Conservation (phyloP, 2,888 invertebrate species). For the Eristalis intricaria region DNA sequence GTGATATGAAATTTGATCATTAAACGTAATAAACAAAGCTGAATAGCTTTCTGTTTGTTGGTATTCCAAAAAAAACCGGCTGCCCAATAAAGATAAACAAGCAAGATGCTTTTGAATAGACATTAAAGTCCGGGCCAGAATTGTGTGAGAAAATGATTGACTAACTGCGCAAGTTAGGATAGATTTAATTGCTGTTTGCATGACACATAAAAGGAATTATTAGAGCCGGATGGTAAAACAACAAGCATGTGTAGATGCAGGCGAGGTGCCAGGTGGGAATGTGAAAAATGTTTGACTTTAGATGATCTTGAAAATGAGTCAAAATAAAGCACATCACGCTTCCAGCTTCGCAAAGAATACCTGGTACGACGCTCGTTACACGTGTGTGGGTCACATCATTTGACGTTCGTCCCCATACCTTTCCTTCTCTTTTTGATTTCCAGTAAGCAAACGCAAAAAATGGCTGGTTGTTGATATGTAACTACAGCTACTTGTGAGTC, state of each 20-base stretch:
- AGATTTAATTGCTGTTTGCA: not conserved
- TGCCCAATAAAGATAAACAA: not conserved
- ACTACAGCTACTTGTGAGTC: no score
- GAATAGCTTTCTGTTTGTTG: not conserved
- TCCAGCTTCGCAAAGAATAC: no score
- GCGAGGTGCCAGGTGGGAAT: not conserved
- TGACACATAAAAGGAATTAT: not conserved
- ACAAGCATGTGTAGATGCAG: not conserved
- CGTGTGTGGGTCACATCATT: no score
- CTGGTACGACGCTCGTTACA: no score
- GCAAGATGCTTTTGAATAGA: not conserved
- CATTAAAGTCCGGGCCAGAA: not conserved
- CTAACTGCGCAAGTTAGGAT: not conserved
- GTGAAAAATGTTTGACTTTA: not conserved
- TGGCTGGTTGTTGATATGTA: no score
- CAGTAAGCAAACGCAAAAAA: no score
- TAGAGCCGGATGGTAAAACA: not conserved
- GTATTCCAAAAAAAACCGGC: not conserved
- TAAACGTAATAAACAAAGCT: not conserved
- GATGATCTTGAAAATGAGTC: not conserved
- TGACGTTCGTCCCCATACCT: no score
- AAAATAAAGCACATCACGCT: not conserved
- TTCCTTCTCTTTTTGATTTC: no score
- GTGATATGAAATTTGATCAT: not conserved
- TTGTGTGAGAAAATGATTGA: not conserved